Conservation (phyloP, 2,888 invertebrate genomes). For the Erebia ligea region DNA sequence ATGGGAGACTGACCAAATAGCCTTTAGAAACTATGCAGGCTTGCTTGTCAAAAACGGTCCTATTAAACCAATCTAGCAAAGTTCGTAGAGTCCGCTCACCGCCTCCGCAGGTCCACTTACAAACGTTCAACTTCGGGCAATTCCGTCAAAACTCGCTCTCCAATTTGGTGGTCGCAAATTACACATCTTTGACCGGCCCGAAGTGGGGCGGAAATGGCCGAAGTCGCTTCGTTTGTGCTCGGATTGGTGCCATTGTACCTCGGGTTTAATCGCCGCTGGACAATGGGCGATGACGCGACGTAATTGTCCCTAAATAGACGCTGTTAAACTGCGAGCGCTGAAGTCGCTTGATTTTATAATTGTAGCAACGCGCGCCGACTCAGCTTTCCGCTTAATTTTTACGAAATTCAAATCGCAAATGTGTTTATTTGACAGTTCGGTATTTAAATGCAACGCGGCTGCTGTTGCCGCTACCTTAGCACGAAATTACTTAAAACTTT, state of each 20-base stretch:
- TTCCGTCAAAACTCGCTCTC: constrained; percentile 66
- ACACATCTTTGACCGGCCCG: constrained; percentile 72
- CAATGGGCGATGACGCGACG: constrained; percentile 75
- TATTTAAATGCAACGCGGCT: neutral
- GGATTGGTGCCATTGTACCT: constrained; percentile 75
- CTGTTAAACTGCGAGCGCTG: constrained; percentile 57
- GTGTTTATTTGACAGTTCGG: constrained; percentile 10
- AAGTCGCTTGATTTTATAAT: constrained; percentile 66
- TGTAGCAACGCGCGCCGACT: constrained; percentile 44
- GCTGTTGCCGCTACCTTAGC: neutral
- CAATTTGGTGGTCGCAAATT: constrained; percentile 71
- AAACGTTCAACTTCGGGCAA: constrained; percentile 52
- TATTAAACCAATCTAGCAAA: constrained; percentile 41
- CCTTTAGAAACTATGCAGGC: constrained; percentile 25
- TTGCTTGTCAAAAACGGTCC: constrained; percentile 38
- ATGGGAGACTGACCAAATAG: neutral
- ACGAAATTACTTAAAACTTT: too few species aligned
- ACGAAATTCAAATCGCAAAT: constrained; percentile 16
- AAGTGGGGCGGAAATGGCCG: constrained; percentile 73
- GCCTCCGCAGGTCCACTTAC: constrained; percentile 57
- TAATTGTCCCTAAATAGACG: constrained; percentile 79
- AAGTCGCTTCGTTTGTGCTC: constrained; percentile 79
- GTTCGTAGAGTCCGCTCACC: constrained; percentile 36
- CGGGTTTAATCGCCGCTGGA: constrained; percentile 70
- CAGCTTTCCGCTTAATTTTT: constrained; percentile 27